Conservation (phyloP, 2,113 vertebrate species). For the Channa argus region DNA sequence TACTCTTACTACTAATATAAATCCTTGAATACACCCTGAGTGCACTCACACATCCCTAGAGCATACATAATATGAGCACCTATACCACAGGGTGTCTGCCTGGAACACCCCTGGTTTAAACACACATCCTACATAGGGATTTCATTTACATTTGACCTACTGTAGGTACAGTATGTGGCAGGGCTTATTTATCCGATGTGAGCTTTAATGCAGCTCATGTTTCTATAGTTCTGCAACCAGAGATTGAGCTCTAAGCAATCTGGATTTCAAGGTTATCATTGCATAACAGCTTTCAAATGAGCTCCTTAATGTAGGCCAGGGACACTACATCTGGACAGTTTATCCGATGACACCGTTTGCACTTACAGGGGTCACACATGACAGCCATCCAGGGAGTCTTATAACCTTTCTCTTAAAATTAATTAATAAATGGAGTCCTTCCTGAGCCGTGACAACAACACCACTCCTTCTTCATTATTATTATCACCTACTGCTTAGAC, state of each 20-base stretch:
- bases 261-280: constrained; percentile 73
- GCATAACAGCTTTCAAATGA: constrained; percentile 64
- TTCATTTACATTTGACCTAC: constrained; percentile 63
- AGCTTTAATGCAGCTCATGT: constrained; percentile 56
- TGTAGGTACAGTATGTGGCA: constrained; percentile 22
- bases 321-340: constrained; percentile 48
- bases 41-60: constrained; percentile 31
- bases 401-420: constrained; percentile 26
- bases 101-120: constrained; percentile 18
- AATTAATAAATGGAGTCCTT: constrained; percentile 35
- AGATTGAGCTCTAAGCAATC: constrained; percentile 48
- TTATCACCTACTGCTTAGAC: constrained; percentile 13
- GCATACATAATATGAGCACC: constrained; percentile 36
- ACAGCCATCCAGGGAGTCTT: constrained; percentile 15
- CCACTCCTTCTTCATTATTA: constrained; percentile 1
- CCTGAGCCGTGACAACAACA: constrained; percentile 26
- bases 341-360: constrained; percentile 34
- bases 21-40: constrained; percentile 32
- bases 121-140: constrained; percentile 40
- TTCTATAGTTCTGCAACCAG: constrained; percentile 33
- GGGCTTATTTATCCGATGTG: constrained; percentile 57
- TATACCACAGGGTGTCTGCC: constrained; percentile 31
- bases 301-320: constrained; percentile 44
- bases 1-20: constrained; percentile 42
- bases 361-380: constrained; percentile 45